Base-by-base conservation (phyloP, 2,113 vertebrate genomes). In the Albula glossodonta region DNA sequence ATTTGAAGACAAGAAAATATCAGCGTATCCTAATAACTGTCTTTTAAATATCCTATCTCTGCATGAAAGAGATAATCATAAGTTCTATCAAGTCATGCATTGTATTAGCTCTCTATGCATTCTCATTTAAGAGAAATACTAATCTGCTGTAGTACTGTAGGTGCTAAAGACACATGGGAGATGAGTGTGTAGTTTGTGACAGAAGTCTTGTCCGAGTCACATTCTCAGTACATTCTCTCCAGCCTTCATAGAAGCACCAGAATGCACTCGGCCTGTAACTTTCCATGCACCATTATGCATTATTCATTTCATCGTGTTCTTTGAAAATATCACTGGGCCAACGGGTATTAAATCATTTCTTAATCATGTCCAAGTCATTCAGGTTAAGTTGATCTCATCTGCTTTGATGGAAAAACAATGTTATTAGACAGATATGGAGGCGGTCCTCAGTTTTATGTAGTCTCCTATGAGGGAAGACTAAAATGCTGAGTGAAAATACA, bases 11-110 rank as follows among this genome's bases (percentile, higher is more conserved):
- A 88, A 57, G 86, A 90, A 89, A 91, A 89, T 88, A 91, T 84
- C 90, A 87, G 2, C 9, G 31, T n/a, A 86, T 85, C 83, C 57
- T 93, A 92, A 92, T 94, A 93, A 91, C 90, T 91, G 91, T 92
- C 91, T 83, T 89, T 91, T 88, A 83, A 86, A 85, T 92, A 89
- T 87, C 91, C 91, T 90, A 93, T 95, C 91, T 92, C 92, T 91
- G 90, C 92, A 93, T 83, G 85, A 91, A 93, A 91, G 92, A 89
- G 87, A 78, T 91, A 89, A 92, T 91, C 90, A 93, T 89, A 90
- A 87, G 84, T 90, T 77, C 91, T 90, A 90, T 87, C 87, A 91
- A 91, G 93, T 92, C 90, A 88, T 91, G 81, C 83, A 90, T 91
- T 92, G 87, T 90, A 86, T 91, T 93, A 92, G 91, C 86, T 82